Percentiles rank a stretch among this genome's conserved stretches.
Conservation (phyloP, 1,140 invertebrate genomes). For the Temnothorax curvispinosus region DNA sequence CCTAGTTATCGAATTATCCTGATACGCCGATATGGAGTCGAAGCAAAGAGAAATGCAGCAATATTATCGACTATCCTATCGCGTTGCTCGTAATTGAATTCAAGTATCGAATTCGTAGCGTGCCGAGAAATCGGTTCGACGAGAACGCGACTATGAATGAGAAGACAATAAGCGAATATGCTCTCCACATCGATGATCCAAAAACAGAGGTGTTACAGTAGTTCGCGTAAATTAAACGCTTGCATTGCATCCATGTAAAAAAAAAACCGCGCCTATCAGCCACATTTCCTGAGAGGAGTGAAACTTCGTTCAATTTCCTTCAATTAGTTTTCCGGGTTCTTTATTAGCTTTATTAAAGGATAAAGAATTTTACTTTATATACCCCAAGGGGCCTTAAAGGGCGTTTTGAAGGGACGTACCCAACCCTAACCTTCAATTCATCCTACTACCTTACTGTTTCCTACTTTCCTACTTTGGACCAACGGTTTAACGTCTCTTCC, state of each 20-base stretch:
- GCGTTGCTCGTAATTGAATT: conserved; percentile 31
- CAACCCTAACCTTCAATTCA: no score
- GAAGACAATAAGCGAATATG: conserved; percentile 6
- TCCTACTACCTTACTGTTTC: no score
- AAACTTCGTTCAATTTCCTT: not conserved
- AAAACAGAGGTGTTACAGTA: not conserved
- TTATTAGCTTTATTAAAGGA: not conserved
- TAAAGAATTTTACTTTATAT: no score
- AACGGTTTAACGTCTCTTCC: no score
- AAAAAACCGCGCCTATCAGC: not conserved
- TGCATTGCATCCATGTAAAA: not conserved
- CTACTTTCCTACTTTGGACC: no score
- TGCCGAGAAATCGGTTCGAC: not conserved
- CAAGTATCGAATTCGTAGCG: not conserved
- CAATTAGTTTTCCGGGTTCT: not conserved
- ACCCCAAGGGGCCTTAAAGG: no score
- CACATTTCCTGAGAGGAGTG: no score
- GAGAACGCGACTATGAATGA: conserved; percentile 8
- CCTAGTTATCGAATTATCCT: conserved; percentile 44
- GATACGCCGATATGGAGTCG: not conserved
- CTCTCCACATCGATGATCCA: not conserved
- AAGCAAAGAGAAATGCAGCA: conserved; percentile 27
- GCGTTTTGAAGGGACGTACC: no score
- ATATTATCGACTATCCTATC: conserved; percentile 26
- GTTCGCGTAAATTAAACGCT: conserved; percentile 5